These are phyloP conservation scores for Meriones psammophilus DNA, from an alignment of 2,797 vertebrate genomes.

Conservation along the genomic window DNA sequence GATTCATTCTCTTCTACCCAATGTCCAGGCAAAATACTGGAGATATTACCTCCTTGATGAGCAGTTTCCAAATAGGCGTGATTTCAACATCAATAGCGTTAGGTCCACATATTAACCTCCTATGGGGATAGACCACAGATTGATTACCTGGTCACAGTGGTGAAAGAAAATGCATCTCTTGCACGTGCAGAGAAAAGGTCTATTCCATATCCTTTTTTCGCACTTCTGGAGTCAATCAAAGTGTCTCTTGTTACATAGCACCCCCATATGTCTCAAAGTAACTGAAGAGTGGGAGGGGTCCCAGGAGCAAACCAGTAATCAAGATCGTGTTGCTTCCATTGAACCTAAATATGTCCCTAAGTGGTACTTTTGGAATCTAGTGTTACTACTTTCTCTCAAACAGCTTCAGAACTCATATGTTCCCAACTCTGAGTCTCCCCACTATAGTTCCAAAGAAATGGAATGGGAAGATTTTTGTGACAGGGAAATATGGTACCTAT, in stretches of 20 bases:
- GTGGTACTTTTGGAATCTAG: neutral
- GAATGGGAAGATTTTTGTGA: neutral
- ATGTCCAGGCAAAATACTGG: conserved; percentile 59
- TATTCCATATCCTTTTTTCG: neutral
- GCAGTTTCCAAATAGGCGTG: conserved; percentile 90
- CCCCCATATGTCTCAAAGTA: neutral
- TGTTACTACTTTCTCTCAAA: neutral
- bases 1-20: conserved; percentile 12
- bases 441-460: neutral
- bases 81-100: conserved; percentile 90
- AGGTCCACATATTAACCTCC: conserved; percentile 90
- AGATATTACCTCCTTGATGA: conserved; percentile 90
- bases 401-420: neutral
- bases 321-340: neutral
- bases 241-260: neutral
- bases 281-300: neutral
- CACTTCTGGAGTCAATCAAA: neutral
- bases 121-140: conserved; percentile 77
- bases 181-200: neutral
- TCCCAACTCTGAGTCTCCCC: neutral
- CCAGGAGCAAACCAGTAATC: neutral
- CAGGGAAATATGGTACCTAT: neutral
- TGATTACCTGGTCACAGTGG: conserved; percentile 13
- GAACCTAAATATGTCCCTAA: conserved; percentile 24
- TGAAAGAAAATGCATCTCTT: conserved; percentile 52